These are phyloP conservation scores for Prietella phreatophila DNA, from an alignment of 2,113 vertebrate genomes.

Conservation along the genomic window DNA sequence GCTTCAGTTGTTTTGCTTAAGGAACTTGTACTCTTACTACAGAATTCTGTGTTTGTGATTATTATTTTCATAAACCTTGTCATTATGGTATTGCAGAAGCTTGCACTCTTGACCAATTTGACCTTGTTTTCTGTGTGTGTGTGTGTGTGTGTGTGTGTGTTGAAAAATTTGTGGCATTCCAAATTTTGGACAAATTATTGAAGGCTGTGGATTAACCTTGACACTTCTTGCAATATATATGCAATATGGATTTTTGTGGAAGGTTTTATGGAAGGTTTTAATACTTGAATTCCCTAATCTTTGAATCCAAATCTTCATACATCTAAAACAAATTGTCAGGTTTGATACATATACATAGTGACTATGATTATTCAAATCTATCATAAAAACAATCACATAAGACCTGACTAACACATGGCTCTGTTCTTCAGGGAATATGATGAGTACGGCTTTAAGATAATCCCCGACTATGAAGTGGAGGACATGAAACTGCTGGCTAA, in stretches of 20 bases:
- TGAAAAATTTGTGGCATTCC: not conserved
- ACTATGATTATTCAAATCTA: not conserved
- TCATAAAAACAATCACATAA: not conserved
- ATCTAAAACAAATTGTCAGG: not conserved
- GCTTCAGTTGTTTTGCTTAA: not conserved
- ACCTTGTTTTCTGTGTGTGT: not conserved
- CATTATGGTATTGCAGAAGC: not conserved
- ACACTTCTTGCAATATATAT: no score
- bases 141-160: not conserved
- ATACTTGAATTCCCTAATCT: not conserved
- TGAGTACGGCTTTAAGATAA: slow-evolving; percentile 88
- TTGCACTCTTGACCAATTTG: not conserved
- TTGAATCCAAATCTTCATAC: not conserved
- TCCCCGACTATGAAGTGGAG: slow-evolving; percentile 86
- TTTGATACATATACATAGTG: not conserved
- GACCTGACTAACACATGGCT: not conserved
- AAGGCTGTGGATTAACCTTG: not conserved
- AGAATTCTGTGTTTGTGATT: not conserved
- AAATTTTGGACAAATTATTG: not conserved
- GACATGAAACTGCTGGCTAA: slow-evolving; percentile 89
- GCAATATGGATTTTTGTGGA: not conserved
- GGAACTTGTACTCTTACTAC: not conserved
- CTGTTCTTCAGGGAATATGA: slow-evolving; percentile 79
- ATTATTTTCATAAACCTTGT: not conserved
- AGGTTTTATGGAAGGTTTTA: no score